phyloP scores from a whole-genome alignment of 2,113 vertebrate species.

The Brachyhypopomus gauderio region DNA sequence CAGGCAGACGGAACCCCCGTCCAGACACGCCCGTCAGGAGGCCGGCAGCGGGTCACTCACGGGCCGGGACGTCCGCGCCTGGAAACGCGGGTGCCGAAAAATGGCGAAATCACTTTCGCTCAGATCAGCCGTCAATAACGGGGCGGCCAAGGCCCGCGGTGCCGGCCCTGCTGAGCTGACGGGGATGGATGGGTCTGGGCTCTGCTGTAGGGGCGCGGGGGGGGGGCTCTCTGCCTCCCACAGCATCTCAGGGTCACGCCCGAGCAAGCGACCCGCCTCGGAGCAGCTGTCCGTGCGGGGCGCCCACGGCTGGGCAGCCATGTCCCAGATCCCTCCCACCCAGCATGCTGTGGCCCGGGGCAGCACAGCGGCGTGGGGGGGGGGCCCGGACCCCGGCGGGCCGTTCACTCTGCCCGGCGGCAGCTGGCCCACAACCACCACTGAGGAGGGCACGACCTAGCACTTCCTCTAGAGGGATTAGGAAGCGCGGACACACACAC shows the following conservation, averaged over 20 bases:
- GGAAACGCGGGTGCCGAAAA: background rate
- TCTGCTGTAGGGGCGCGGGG: constrained; percentile 5
- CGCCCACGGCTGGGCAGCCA: constrained; percentile 62
- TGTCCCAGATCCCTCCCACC: constrained; percentile 51
- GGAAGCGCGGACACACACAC: background rate
- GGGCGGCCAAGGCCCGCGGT: background rate
- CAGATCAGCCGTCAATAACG: constrained; percentile 30
- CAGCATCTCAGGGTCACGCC: constrained; percentile 38
- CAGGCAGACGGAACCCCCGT: constrained; percentile 21
- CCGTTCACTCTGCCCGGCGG: constrained; percentile 57
- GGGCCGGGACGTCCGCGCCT: background rate
- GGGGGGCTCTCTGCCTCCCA: constrained; percentile 27
- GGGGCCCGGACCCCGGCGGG: constrained; percentile 52
- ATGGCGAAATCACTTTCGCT: constrained; percentile 27
- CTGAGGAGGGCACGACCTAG: constrained; percentile 28
- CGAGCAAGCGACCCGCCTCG: constrained; percentile 38
- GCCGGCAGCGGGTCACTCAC: background rate
- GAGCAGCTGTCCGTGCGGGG: constrained; percentile 67
- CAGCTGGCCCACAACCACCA: constrained; percentile 38
- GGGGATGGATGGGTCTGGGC: constrained; percentile 34
- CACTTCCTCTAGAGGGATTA: background rate
- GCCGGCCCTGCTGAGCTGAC: background rate
- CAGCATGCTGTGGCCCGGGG: constrained; percentile 57
- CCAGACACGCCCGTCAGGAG: constrained; percentile 5
- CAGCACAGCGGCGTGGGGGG: constrained; percentile 46